Percentiles rank a stretch among this genome's conserved stretches.
Evolutionary conservation across 2,797 vertebrate genomes (phyloP).

Genomic region (Amniataba percoides): DNA sequence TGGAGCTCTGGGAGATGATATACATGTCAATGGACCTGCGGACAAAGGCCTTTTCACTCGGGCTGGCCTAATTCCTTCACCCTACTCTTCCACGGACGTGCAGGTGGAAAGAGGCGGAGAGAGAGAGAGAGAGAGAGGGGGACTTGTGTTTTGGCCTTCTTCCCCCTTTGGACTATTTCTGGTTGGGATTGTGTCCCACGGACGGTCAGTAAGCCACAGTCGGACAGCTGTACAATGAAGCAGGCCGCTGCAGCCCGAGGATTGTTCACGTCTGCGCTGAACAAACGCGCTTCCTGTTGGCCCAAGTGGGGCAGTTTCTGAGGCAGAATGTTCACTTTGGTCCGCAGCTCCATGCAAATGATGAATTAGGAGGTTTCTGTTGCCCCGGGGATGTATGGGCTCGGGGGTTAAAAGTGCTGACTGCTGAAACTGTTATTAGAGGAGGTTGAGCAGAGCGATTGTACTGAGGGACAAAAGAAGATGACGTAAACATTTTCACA

Average conservation of each 20-base stretch:
- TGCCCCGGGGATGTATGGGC: slow-evolving; percentile 41
- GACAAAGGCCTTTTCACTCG: slow-evolving; percentile 85
- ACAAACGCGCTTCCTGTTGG: slow-evolving; percentile 60
- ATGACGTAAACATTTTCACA: slow-evolving; percentile 44
- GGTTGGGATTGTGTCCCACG: slow-evolving; percentile 48
- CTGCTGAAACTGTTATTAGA: slow-evolving; percentile 57
- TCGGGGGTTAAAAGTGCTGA: slow-evolving; percentile 61
- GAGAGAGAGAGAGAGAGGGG: slow-evolving; percentile 56
- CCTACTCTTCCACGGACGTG: slow-evolving; percentile 71
- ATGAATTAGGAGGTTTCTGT: slow-evolving; percentile 66
- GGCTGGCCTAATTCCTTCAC: slow-evolving; percentile 73
- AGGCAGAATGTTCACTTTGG: slow-evolving; percentile 67
- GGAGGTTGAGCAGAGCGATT: slow-evolving; percentile 49
- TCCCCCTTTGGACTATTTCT: slow-evolving; percentile 14
- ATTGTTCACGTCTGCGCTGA: slow-evolving; percentile 54
- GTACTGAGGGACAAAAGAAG: slow-evolving; percentile 62
- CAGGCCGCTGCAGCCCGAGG: slow-evolving; percentile 25
- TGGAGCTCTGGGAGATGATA: slow-evolving; percentile 77
- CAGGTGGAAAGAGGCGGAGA: slow-evolving; percentile 74
- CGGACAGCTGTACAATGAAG: slow-evolving; percentile 64
- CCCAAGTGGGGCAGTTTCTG: slow-evolving; percentile 33
- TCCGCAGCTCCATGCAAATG: slow-evolving; percentile 40
- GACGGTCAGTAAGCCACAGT: slow-evolving; percentile 54
- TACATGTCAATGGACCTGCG: slow-evolving; percentile 83
- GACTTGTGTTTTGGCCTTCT: slow-evolving; percentile 61